Evolutionary conservation across 1,140 invertebrate genomes (phyloP), one percentile per base, ranked within the genome.

Genomic region (Achroia grisella): DNA sequence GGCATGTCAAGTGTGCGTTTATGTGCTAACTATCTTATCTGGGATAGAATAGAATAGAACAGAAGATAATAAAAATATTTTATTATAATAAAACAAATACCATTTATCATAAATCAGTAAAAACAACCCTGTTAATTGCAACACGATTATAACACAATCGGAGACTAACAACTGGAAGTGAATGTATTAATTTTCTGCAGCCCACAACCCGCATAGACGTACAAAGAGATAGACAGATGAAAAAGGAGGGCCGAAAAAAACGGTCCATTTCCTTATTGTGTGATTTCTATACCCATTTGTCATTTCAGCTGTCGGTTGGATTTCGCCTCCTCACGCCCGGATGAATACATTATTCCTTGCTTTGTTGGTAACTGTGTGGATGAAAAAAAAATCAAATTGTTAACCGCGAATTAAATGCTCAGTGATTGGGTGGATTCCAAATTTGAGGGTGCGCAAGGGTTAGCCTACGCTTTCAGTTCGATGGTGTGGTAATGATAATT

Each of bases 261-360:
- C 31, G 36, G 52, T 43, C 35, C 36, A 44, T 50, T 56, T 60
- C 52, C 57, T 60, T 60, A 56, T 60, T 60, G 52, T 60, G 44
- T 52, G 52, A 60, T 60, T 60, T 51, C 46, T 43, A 45, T 60
- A 41, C 27, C 42, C 57, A 56, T 60, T 60, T 54, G 52, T 60
- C 55, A 62, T 62, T 43, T 44, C 44, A 30, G 42, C 27, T 44
- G 39, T 61, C 47, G 39, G 49, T 35, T 8, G 34, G 40, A 43
- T 52, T 57, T 44, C 39, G 34, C 15, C 36, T 13, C 10, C 11
- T 4, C 27, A 10, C 32, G 32, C 14, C 2, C 27, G 14, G 45
- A 41, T 48, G 55, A 48, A 62, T 62, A 52, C 52, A 48, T 62
- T 55, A 58, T 49, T 47, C 44, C 15, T 55, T 34, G 35, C 36